Evolutionary conservation across 1,140 invertebrate species (phyloP), one percentile per base, ranked within the genome.

Genomic region (Papilio xuthus): DNA sequence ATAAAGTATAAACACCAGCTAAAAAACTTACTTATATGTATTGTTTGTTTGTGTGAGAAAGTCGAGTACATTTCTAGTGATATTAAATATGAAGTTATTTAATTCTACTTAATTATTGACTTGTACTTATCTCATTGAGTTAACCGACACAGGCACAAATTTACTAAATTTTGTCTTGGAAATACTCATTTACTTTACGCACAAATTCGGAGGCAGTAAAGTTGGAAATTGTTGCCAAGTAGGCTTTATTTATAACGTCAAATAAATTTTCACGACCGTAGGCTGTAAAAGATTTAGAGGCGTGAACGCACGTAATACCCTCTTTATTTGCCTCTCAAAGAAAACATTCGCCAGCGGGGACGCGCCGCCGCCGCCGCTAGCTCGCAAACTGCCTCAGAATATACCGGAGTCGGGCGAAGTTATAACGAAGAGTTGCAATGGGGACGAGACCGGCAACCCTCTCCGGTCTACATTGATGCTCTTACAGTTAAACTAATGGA

Each of bases 211-310:
- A 63, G 23, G 60, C 60, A 63, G 23, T 63, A 63, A 63, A 63
- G 60, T 63, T 63, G 23, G 13, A 63, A 63, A 63, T 28, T 63
- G 60, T 63, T 63, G 60, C 60, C 60, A 63, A 63, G 60, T 63
- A 63, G 60, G 60, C 60, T 63, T 63, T 63, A 63, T 63, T 63
- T 63, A 63, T 63, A 63, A 63, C 60, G 60, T 63, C 60, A 63
- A 63, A 63, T 63, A 63, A 63, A 63, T 63, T 63, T 63, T 63
- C 60, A 63, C 60, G 60, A 63, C 60, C 60, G 60, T 63, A 63
- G 60, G 60, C 60, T 63, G 60, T 63, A 63, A 63, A 63, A 63
- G 60, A 63, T 63, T 63, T 63, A 63, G 60, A 63, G 60, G 60
- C 60, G 60, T 63, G 60, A 63, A 63, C 60, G 60, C 60, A 63